Base-by-base conservation (phyloP, 2,797 vertebrate genomes). In the Pelodytes ibericus region DNA sequence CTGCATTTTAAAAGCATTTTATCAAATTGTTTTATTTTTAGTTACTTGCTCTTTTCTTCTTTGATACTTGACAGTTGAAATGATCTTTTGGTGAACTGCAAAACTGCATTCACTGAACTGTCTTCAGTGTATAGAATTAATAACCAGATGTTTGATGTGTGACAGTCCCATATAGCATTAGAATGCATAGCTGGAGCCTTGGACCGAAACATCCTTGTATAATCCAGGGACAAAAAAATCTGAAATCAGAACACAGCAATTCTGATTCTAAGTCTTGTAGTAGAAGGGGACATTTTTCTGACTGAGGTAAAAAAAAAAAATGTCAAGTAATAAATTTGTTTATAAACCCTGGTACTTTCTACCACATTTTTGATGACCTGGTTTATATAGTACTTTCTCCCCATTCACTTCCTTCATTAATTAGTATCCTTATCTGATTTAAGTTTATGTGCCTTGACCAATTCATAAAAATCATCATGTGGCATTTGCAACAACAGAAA, bases 51-150 rank as follows among this genome's bases (percentile, higher is more conserved):
- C 13, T 13, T 36, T 36, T 36, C 13, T 36, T 36, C 13, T 36
- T 36, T 36, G 61, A 62, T 30, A 59, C 61, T 64, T 58, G 75
- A 77, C 75, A 71, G 62, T 29, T 56, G 31, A 53, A 66, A 66
- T 77, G 68, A 77, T 70, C 75, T 53, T 59, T 41, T 77, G 53
- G 60, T 65, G 64, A 72, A 63, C 61, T 71, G 56, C 59, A 68
- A 33, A 24, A 68, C 26, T 58, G 39, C 13, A 44, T 13, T 13
- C 3, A 16, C 18, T 44, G 41, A 44, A 13, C 18, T 11, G 13
- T 44, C 44, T 66, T 56, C 31, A 60, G 51, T 72, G 39, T 61
- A 66, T 58, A 56, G 62, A 78, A 78, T 59, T 49, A 61, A 67
- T 67, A 65, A 36, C 33, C 51, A 33, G 36, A 68, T 68, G 39